These are phyloP conservation scores for Myotis myotis DNA, from an alignment of 2,797 vertebrate genomes.

Conservation along the genomic window DNA sequence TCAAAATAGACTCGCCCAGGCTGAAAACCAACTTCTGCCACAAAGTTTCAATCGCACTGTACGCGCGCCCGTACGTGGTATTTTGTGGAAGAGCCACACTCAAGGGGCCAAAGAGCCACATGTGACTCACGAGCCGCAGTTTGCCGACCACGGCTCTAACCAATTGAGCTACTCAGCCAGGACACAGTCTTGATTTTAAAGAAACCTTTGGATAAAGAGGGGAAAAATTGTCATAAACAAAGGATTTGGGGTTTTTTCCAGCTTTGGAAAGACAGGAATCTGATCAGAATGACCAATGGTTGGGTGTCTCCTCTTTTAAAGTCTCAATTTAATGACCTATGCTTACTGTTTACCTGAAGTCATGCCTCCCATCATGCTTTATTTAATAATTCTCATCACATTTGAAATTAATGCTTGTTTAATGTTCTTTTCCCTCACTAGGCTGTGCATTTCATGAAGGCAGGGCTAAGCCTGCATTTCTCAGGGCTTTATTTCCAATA, in stretches of 20 bases:
- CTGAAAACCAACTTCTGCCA: too few species aligned
- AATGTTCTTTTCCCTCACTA: background rate
- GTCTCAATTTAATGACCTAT: background rate
- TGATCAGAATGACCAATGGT: background rate
- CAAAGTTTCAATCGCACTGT: too few species aligned
- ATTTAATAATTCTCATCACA: background rate
- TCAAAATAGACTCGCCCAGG: too few species aligned
- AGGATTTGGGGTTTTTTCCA: background rate
- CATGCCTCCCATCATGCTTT: background rate
- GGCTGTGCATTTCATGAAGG: too few species aligned
- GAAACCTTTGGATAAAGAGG: background rate
- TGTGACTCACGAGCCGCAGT: too few species aligned
- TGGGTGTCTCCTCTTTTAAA: background rate
- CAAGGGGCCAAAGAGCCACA: too few species aligned
- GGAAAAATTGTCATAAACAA: background rate
- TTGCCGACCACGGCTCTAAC: background rate
- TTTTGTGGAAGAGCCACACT: too few species aligned
- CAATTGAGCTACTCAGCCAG: background rate
- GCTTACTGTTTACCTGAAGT: background rate
- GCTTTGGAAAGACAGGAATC: background rate
- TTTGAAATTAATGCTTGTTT: background rate
- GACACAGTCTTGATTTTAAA: background rate
- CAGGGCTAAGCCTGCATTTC: background rate
- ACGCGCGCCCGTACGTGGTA: too few species aligned
- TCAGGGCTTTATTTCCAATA: background rate